Percentiles rank a stretch among this genome's conserved stretches.
phyloP scores from a whole-genome alignment of 1,140 invertebrate genomes.

The Rhopalosiphum padi region DNA sequence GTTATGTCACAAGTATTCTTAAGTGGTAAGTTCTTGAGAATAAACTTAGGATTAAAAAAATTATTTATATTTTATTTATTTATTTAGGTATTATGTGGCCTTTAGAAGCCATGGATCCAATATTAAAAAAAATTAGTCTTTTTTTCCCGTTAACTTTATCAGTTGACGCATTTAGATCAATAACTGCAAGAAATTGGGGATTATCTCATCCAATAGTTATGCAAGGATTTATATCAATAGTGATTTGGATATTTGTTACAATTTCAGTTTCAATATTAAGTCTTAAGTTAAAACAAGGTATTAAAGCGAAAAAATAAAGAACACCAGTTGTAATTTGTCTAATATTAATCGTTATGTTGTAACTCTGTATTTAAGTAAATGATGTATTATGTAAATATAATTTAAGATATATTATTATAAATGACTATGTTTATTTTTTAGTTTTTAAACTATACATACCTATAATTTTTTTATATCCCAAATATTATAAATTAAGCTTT shows the following conservation, averaged over 20 bases:
- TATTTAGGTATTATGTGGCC: slow-evolving; percentile 60
- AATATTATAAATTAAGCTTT: neutral
- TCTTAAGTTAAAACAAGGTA: slow-evolving; percentile 37
- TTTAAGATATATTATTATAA: neutral
- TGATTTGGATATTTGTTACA: slow-evolving; percentile 67
- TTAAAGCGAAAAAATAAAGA: slow-evolving; percentile 43
- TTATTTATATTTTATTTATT: neutral
- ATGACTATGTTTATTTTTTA: neutral
- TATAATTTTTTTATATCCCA: neutral
- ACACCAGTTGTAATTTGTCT: neutral
- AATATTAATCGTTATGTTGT: neutral
- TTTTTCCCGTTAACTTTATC: slow-evolving; percentile 59
- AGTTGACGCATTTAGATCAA: slow-evolving; percentile 58
- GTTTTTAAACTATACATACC: neutral
- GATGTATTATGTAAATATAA: neutral
- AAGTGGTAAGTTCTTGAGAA: slow-evolving; percentile 40
- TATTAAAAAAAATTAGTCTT: slow-evolving; percentile 58
- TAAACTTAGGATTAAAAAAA: neutral
- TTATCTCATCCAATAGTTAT: slow-evolving; percentile 66
- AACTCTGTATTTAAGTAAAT: neutral
- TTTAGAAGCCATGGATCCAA: slow-evolving; percentile 59
- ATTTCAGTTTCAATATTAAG: slow-evolving; percentile 56
- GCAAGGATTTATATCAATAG: slow-evolving; percentile 67
- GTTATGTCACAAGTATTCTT: slow-evolving; percentile 45
- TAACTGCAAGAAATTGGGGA: slow-evolving; percentile 59